Conservation (phyloP, 2,888 invertebrate species). For the Onthophagus sagittarius region DNA sequence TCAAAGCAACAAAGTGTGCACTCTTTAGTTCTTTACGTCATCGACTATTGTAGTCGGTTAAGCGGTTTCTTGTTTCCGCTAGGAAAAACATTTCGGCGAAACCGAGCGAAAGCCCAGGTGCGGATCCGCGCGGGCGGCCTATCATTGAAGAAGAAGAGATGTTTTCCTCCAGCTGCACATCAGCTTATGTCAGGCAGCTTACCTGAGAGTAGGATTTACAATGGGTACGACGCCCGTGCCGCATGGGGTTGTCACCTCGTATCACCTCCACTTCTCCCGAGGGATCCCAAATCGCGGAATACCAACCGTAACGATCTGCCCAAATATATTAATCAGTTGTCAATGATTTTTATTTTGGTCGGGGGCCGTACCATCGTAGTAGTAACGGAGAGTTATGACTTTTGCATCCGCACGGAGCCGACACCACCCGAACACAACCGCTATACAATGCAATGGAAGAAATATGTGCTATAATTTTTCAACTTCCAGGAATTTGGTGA, state of each 20-base stretch:
- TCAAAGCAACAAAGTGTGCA: background rate
- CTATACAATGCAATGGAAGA: background rate
- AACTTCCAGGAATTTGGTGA: background rate
- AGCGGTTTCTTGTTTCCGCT: constrained; percentile 12
- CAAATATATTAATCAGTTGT: background rate
- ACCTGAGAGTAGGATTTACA: background rate
- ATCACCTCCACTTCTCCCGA: background rate
- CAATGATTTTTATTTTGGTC: background rate
- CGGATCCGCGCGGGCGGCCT: background rate
- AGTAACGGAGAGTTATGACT: background rate
- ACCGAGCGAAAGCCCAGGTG: constrained; percentile 7
- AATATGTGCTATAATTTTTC: background rate
- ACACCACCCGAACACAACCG: background rate
- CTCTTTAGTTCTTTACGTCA: background rate
- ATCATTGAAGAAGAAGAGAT: background rate
- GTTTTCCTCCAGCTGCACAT: background rate
- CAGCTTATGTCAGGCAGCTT: background rate
- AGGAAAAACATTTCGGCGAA: background rate
- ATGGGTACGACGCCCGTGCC: background rate
- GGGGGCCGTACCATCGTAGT: background rate
- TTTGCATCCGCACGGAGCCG: background rate
- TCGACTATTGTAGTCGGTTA: background rate
- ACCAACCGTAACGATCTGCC: background rate
- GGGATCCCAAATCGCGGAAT: background rate
- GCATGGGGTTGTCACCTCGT: background rate